These are phyloP conservation scores for Euwallacea similis DNA, from an alignment of 1,140 invertebrate species.

Conservation along the genomic window DNA sequence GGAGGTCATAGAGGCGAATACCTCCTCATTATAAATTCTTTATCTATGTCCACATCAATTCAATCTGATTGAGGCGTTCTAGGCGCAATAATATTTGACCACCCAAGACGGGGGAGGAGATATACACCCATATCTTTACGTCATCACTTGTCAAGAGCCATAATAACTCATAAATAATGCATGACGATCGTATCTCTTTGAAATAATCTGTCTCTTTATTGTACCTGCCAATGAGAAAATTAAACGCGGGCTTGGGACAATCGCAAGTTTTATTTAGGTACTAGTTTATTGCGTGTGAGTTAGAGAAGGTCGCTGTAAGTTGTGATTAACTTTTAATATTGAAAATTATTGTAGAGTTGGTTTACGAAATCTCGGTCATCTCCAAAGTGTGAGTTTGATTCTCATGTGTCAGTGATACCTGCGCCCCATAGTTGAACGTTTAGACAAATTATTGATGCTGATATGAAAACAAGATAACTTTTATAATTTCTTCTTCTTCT, in stretches of 20 bases:
- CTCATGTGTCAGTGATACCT: too few relatives aligned
- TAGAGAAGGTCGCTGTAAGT: too few relatives aligned
- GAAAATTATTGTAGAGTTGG: too few relatives aligned
- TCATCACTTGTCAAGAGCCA: conserved; percentile 32
- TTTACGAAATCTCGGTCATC: too few relatives aligned
- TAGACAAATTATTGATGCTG: conserved; percentile 13
- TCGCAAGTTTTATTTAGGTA: too few relatives aligned
- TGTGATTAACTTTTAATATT: too few relatives aligned
- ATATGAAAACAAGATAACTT: conserved; percentile 23
- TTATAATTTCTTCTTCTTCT: conserved; percentile 29
- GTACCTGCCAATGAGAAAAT: conserved; percentile 28
- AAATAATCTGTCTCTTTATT: conserved; percentile 27
- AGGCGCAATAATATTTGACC: conserved; percentile 24
- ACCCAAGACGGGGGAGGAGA: conserved; percentile 34
- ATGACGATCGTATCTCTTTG: conserved; percentile 28
- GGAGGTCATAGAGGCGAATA: conserved; percentile 8
- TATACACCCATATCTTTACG: conserved; percentile 32
- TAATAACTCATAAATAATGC: conserved; percentile 32
- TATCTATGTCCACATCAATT: conserved; percentile 17
- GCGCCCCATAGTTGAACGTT: neutral
- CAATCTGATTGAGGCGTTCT: conserved; percentile 32
- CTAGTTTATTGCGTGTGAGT: too few relatives aligned
- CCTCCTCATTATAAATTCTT: conserved; percentile 19
- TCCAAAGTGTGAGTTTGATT: too few relatives aligned
- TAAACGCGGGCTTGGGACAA: neutral